Conservation (phyloP, 2,113 vertebrate species). For the Hemicordylus capensis region DNA sequence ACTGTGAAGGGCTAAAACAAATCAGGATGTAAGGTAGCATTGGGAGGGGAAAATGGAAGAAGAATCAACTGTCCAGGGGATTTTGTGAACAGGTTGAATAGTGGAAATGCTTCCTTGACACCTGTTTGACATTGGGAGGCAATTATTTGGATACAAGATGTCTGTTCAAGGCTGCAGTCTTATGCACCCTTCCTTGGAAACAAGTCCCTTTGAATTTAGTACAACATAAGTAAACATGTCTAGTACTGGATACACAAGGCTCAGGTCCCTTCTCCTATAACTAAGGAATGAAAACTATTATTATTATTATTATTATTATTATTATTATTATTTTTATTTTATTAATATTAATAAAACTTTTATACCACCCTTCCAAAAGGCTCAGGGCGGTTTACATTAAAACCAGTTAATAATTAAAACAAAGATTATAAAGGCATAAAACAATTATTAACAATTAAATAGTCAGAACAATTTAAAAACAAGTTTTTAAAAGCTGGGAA, state of each 20-base stretch:
- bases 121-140: neutral
- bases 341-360: no score
- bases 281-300: neutral
- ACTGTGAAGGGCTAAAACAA: neutral
- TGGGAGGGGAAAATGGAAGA: neutral
- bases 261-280: neutral
- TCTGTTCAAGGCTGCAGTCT: neutral
- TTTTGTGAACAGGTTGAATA: neutral
- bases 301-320: no score
- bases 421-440: no score
- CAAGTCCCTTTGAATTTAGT: neutral
- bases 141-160: neutral
- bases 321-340: no score
- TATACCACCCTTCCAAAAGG: no score
- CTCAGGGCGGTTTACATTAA: no score
- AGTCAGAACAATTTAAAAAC: no score
- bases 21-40: neutral
- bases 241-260: neutral
- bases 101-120: neutral
- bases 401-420: no score
- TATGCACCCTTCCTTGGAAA: neutral
- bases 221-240: neutral
- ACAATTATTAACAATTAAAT: no score
- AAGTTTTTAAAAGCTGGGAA: no score
- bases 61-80: neutral